Base-by-base conservation (phyloP, 2,113 vertebrate species). In the Erythrolamprus reginae region DNA sequence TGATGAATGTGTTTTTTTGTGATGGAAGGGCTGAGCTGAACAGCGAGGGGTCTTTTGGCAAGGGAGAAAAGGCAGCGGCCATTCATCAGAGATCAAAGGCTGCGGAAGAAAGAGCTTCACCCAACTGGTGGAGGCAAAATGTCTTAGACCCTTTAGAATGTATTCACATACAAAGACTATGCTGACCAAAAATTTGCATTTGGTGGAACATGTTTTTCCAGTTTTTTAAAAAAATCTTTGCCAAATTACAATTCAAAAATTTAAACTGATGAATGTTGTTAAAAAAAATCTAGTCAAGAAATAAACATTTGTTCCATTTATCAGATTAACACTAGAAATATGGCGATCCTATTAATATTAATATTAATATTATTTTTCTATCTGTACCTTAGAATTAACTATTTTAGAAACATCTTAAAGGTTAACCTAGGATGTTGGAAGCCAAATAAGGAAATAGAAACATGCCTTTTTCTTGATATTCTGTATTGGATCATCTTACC, bases 401-500 rank as follows among this genome's bases (percentile, higher is more conserved):
- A 50, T 86, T 5, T 90, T 38, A 77, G 84, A 24, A 70, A 19
- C 42, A 28, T 90, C 17, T 33, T 89, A 2, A 52, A 70, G 3
- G 53, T 45, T 15, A 77, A 28, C 26, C 45, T 88, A 84, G 61
- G 10, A 15, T 58, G 5, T 56, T 88, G 47, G 91, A 90, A 58
- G 87, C 56, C 47, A 1, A 89, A 10, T 89, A 92, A 24, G 51
- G 13, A 47, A 47, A 82, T 42, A 92, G 89, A 48, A 38, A 23
- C 33, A 5, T 90, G 83, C 65, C 33, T 38, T 33, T 89, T 82
- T 91, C 88, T 88, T 89, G 53, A 85, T 90, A 89, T 65, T 89
- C 91, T 56, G 94, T 96, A 95, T 0, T 91, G 94, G 96, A 86
- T 95, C 94, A 28, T 90, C 90, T 85, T 89, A 10, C 51, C 58